Percentiles rank a stretch among this genome's conserved stretches.
These are phyloP conservation scores for Nomada goodeniana DNA, from an alignment of 2,888 invertebrate genomes.

Conservation along the genomic window DNA sequence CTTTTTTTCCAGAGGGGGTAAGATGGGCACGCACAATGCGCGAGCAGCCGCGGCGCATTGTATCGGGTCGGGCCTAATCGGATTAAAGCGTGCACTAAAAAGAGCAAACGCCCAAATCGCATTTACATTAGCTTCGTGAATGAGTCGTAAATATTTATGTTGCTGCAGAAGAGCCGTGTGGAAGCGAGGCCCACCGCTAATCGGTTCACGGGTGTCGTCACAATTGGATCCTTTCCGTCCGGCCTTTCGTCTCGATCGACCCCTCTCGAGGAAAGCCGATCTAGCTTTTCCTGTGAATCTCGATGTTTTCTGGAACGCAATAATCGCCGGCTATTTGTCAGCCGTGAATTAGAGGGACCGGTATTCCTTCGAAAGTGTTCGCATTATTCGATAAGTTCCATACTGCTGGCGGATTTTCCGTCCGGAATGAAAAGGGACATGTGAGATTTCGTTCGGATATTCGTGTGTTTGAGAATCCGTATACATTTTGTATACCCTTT, in stretches of 20 bases:
- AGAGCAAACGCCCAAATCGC: constrained; percentile 85
- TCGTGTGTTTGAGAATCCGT: no score
- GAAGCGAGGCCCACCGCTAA: constrained; percentile 80
- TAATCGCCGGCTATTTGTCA: constrained; percentile 10
- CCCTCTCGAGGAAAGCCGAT: constrained; percentile 7
- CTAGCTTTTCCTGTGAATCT: not conserved
- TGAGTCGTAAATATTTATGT: constrained; percentile 84
- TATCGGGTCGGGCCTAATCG: constrained; percentile 78
- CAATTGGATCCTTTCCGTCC: constrained; percentile 73
- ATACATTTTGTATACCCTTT: not conserved
- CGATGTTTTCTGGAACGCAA: not conserved
- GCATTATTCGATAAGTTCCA: no score
- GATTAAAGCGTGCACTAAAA: constrained; percentile 83
- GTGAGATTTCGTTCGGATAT: no score
- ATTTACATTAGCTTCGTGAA: constrained; percentile 84
- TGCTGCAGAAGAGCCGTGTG: constrained; percentile 72
- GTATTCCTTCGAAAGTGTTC: not conserved
- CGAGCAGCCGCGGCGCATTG: constrained; percentile 70
- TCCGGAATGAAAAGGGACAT: no score
- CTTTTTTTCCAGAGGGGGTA: constrained; percentile 67
- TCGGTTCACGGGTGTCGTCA: constrained; percentile 81
- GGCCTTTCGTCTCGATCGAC: constrained; percentile 28
- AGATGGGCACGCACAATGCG: constrained; percentile 71
- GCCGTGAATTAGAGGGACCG: not conserved
- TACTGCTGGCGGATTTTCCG: no score